Conservation (phyloP, 2,797 vertebrate genomes). For the Scleropages formosus region DNA sequence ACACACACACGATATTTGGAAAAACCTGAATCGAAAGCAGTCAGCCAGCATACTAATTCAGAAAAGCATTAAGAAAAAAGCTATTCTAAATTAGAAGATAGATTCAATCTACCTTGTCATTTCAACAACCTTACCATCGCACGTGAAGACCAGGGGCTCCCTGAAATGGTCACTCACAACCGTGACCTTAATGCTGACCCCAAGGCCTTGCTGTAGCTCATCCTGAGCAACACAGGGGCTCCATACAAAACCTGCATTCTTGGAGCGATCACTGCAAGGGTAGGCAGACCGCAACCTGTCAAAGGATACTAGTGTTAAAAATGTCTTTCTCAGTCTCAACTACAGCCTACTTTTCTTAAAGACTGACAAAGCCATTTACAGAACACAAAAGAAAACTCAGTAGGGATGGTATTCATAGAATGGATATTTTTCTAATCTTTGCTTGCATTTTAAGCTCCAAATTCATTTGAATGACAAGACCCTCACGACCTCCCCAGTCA, state of each 20-base stretch:
- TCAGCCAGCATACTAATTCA: no score
- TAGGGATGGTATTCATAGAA: not conserved
- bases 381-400: not conserved
- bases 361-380: not conserved
- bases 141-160: conserved; percentile 91
- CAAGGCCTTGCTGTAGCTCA: conserved; percentile 78
- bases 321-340: no score
- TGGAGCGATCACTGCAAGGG: conserved; percentile 62
- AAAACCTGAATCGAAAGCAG: no score
- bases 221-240: conserved; percentile 73
- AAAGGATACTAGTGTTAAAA: no score
- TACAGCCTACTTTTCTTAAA: not conserved
- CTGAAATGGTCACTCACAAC: conserved; percentile 76
- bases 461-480: not conserved
- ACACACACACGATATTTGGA: no score
- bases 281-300: conserved; percentile 78
- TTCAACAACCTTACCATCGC: conserved; percentile 76
- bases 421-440: not conserved
- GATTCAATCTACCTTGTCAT: no score
- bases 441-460: not conserved
- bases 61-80: no score
- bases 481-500: not conserved
- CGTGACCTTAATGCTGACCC: conserved; percentile 84
- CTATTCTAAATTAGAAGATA: no score
- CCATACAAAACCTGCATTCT: conserved; percentile 82